Evolutionary conservation across 2,888 invertebrate species (phyloP), one percentile per base, ranked within the genome.

Genomic region (Phasia obesa): DNA sequence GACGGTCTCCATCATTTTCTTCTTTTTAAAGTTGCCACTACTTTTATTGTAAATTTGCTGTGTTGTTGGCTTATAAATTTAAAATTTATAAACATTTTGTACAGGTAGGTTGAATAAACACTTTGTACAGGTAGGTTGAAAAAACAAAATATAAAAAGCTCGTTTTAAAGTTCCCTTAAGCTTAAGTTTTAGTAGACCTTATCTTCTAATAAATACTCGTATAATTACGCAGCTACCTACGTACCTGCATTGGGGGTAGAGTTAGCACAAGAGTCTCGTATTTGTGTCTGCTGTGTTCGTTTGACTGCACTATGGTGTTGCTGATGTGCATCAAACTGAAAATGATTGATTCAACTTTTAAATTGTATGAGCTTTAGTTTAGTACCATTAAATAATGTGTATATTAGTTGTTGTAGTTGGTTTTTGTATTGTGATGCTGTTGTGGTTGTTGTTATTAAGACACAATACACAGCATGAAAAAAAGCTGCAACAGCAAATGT

Each of bases 301-400:
- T 84, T 81, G 84, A 85, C 76, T 82, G 77, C 71, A 64, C 65
- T 57, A 82, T 88, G 87, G 87, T 89, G 89, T 86, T 89, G 88
- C 89, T 89, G 89, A 89, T 89, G 89, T 89, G 89, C 89, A 89
- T 88, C 90, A 89, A 89, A 89, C 88, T 90, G 89, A 89, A 88
- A 90, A 90, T 89, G 89, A 89, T 89, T 89, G 89, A 89, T 89
- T 89, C 89, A 88, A 89, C 88, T 90, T 90, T 89, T 88, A 89
- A 89, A 88, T 88, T 89, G 84, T 85, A 74, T 81, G 73, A 82
- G 77, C 81, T 82, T 82, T 77, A 82, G 67, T 82, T 82, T 82
- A 77, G 81, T 82, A 74, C 69, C 64, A 82, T 78, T 82, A 82
- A 82, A 82, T 82, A 82, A 73, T 85, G 81, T 79, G 67, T 81